Percentiles rank a stretch among this genome's conserved stretches.
Evolutionary conservation across 2,113 vertebrate species (phyloP).

Genomic region (Ammodramus savannarum): DNA sequence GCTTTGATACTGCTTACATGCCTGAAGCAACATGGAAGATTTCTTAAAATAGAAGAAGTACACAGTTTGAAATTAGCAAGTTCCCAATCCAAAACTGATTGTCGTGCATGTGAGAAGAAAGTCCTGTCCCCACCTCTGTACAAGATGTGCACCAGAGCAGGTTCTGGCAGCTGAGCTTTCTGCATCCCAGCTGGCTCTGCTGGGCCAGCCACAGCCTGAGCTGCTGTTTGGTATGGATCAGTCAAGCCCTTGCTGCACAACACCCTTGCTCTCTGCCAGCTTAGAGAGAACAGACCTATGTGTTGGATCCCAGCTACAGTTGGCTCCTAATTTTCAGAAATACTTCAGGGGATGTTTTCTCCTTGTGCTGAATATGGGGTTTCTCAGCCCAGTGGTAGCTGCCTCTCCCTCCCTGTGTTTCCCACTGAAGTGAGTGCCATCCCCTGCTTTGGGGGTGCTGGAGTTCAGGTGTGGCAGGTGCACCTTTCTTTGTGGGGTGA

Average conservation of each 20-base stretch:
- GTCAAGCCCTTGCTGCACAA: not conserved
- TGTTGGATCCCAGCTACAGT: not conserved
- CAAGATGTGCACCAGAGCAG: not conserved
- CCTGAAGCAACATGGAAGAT: not conserved
- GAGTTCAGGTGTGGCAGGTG: not conserved
- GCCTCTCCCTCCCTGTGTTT: not conserved
- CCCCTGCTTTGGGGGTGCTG: not conserved
- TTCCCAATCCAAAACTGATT: not conserved
- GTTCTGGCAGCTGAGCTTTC: not conserved
- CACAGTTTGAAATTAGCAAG: not conserved
- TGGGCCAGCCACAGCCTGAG: not conserved
- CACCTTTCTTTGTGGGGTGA: not conserved
- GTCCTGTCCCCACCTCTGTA: not conserved
- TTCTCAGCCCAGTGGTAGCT: not conserved
- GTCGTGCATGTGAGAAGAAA: not conserved
- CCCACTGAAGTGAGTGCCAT: not conserved
- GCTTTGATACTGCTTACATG: not conserved
- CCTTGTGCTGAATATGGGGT: not conserved
- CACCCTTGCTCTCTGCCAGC: not conserved
- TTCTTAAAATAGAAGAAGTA: not conserved
- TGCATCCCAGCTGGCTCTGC: not conserved
- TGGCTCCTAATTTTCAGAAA: not conserved
- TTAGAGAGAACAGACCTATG: not conserved
- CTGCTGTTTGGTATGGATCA: not conserved
- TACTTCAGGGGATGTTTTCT: not conserved